Percentiles rank a stretch among this genome's conserved stretches.
Evolutionary conservation across 2,888 invertebrate genomes (phyloP).

Genomic region (Ophioninae sp.): DNA sequence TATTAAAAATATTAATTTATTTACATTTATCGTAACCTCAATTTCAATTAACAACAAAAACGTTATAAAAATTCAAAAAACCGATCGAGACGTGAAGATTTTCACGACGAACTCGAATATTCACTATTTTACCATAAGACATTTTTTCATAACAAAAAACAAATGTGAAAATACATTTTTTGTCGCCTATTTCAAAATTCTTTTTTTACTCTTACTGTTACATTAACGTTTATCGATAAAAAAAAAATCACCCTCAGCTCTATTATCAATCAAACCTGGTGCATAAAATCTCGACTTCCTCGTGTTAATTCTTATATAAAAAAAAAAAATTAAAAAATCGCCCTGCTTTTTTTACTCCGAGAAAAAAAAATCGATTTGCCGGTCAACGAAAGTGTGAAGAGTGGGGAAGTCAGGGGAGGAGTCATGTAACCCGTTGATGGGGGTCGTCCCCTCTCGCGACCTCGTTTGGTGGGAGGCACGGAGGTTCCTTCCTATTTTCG

Average conservation of each 20-base stretch:
- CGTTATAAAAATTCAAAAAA: neutral
- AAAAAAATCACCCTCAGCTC: constrained; percentile 13
- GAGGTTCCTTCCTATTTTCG: constrained; percentile 36
- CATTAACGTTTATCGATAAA: constrained; percentile 10
- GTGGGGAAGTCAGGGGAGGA: constrained; percentile 72
- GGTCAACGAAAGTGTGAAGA: constrained; percentile 33
- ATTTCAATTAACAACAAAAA: too few species aligned
- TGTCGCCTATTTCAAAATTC: too few species aligned
- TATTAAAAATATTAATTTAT: too few species aligned
- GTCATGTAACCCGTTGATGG: constrained; percentile 67
- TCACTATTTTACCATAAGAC: constrained; percentile 32
- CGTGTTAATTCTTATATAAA: neutral
- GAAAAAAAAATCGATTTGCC: constrained; percentile 32
- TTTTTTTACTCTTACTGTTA: too few species aligned
- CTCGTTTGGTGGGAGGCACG: constrained; percentile 66
- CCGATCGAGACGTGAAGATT: neutral
- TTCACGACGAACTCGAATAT: neutral
- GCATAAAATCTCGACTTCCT: neutral
- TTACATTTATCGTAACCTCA: too few species aligned
- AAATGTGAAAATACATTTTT: too few species aligned
- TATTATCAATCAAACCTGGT: neutral
- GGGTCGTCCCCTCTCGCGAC: constrained; percentile 45
- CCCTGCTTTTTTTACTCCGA: neutral
- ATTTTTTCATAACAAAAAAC: constrained; percentile 2
- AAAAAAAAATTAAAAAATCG: neutral